Conservation (phyloP, 2,797 vertebrate genomes). For the Hyperoplus immaculatus region DNA sequence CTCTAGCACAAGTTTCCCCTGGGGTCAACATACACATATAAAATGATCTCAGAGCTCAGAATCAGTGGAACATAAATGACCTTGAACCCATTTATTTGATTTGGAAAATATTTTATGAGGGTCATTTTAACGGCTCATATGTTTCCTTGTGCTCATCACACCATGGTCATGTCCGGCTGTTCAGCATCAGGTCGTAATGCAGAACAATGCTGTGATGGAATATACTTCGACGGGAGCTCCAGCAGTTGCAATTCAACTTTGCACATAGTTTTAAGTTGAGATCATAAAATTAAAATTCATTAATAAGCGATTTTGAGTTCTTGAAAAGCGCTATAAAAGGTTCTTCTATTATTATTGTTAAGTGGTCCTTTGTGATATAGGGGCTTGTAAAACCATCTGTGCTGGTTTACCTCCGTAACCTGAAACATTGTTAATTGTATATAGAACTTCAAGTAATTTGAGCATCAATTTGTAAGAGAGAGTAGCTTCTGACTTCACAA, state of each 20-base stretch:
- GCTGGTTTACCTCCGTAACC: conserved; percentile 4
- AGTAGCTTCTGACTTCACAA: conserved; percentile 10
- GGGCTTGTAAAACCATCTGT: conserved; percentile 6
- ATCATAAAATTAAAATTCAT: conserved; percentile 79
- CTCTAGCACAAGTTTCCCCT: conserved; percentile 38
- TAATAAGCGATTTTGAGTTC: neutral
- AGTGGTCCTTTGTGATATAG: neutral
- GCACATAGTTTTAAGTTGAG: conserved; percentile 86
- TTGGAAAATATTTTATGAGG: conserved; percentile 29
- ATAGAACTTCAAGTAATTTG: neutral
- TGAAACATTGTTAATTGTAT: neutral
- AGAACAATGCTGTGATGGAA: conserved; percentile 86
- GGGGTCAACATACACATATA: conserved; percentile 33
- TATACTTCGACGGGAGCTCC: conserved; percentile 84
- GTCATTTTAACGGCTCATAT: conserved; percentile 53
- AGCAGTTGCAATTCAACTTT: conserved; percentile 79
- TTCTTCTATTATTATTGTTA: too few species aligned
- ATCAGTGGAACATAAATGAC: conserved; percentile 45
- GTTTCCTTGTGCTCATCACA: conserved; percentile 86
- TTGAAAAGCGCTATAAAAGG: too few species aligned
- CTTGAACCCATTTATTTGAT: conserved; percentile 41
- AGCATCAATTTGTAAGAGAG: neutral
- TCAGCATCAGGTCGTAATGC: conserved; percentile 86
- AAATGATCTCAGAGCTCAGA: conserved; percentile 35
- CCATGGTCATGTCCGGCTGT: conserved; percentile 89